Conservation (phyloP, 1,140 invertebrate genomes). For the Zaprionus kolodkinae region DNA sequence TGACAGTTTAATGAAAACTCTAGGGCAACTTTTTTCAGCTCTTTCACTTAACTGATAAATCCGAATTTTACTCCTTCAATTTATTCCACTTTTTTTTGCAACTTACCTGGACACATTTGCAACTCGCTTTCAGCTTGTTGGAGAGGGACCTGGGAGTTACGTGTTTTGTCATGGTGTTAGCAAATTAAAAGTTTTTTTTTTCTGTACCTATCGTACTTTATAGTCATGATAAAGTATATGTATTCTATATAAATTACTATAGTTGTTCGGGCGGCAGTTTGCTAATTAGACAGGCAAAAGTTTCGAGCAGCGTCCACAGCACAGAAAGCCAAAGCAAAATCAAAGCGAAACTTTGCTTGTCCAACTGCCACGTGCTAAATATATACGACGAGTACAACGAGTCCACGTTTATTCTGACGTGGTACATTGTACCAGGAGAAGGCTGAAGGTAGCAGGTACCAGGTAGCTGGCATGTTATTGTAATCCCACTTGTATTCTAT, state of each 20-base stretch:
- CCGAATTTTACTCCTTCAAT: neutral
- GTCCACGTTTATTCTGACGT: constrained; percentile 1
- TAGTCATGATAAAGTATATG: constrained; percentile 49
- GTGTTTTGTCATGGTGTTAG: constrained; percentile 54
- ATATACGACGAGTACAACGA: neutral
- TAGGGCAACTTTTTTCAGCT: constrained; percentile 1
- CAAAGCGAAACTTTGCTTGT: constrained; percentile 20
- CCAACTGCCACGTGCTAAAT: constrained; percentile 15
- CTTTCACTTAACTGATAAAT: neutral
- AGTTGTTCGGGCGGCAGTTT: constrained; percentile 55
- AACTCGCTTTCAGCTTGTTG: constrained; percentile 3
- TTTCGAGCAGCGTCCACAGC: constrained; percentile 45
- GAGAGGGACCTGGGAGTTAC: constrained; percentile 29
- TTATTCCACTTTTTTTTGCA: constrained; percentile 15
- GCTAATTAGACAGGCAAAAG: constrained; percentile 74
- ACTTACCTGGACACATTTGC: neutral
- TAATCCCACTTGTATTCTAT: constrained; percentile 46
- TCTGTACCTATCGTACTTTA: constrained; percentile 54
- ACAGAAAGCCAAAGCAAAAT: constrained; percentile 30
- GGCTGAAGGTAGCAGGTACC: neutral
- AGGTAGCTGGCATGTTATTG: constrained; percentile 17
- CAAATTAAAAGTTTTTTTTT: constrained; percentile 73
- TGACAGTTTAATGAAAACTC: neutral
- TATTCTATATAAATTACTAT: constrained; percentile 64
- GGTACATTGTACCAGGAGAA: neutral